Evolutionary conservation across 2,888 invertebrate genomes (phyloP).

Genomic region (Crossocerus cetratus): DNA sequence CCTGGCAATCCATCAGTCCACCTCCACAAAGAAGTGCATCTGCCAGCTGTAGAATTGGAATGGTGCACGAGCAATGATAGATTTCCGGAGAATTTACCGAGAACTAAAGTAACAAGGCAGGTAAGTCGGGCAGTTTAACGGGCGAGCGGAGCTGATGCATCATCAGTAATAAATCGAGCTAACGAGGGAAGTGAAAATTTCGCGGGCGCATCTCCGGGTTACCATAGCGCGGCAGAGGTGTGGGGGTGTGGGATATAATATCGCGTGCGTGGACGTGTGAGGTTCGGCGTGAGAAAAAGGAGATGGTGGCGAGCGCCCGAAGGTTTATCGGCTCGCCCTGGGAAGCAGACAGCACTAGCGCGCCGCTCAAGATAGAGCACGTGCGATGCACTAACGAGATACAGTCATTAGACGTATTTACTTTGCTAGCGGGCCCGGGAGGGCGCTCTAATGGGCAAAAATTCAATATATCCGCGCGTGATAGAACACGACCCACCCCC

Average conservation of each 20-base stretch:
- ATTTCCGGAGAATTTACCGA: too few relatives aligned
- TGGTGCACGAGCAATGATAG: too few relatives aligned
- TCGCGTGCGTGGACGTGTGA: slow-evolving; percentile 2
- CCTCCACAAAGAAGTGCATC: too few relatives aligned
- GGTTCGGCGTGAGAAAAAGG: slow-evolving; percentile 6
- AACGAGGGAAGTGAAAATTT: too few relatives aligned
- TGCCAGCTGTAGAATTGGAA: too few relatives aligned
- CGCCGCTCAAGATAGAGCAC: slow-evolving; percentile 65
- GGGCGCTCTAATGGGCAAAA: slow-evolving; percentile 60
- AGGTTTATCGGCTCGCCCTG: slow-evolving; percentile 23
- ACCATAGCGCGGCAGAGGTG: background rate
- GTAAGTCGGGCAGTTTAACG: too few relatives aligned
- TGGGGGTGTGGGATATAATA: background rate
- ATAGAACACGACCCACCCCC: slow-evolving; percentile 70
- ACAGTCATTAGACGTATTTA: slow-evolving; percentile 72
- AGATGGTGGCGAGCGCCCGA: slow-evolving; percentile 9
- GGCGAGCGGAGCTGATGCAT: too few relatives aligned
- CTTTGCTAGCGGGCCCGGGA: slow-evolving; percentile 57
- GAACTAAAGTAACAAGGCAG: too few relatives aligned
- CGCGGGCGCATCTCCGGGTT: background rate
- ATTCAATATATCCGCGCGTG: slow-evolving; percentile 69
- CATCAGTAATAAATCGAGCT: too few relatives aligned
- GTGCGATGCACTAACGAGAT: slow-evolving; percentile 69
- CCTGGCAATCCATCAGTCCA: too few relatives aligned
- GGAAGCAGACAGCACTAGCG: slow-evolving; percentile 12